Evolutionary conservation across 2,113 vertebrate species (phyloP).

Genomic region (Callopanchax toddi): DNA sequence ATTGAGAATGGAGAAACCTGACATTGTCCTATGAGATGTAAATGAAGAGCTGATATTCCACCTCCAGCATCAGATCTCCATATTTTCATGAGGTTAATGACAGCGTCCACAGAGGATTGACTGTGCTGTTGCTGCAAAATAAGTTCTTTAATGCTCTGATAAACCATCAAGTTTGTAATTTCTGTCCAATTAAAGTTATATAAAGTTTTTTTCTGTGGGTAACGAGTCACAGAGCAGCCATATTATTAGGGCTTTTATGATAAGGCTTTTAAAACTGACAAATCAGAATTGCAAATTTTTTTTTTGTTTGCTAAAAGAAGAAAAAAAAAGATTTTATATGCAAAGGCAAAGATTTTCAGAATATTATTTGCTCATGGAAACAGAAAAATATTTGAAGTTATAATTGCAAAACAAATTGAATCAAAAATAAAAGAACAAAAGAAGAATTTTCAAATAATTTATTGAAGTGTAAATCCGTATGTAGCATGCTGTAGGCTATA

Average conservation of each 20-base stretch:
- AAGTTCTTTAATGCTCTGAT: conserved; percentile 27
- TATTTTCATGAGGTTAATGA: conserved; percentile 52
- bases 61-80: conserved; percentile 5
- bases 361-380: no score
- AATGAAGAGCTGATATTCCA: conserved; percentile 36
- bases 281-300: conserved; percentile 15
- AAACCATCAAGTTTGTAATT: conserved; percentile 22
- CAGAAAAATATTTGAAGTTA: no score
- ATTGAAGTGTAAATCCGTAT: no score
- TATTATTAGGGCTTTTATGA: conserved; percentile 10
- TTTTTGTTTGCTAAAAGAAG: not conserved
- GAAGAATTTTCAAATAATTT: not conserved
- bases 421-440: not conserved
- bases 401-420: not conserved
- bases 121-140: conserved; percentile 25
- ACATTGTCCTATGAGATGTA: conserved; percentile 32
- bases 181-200: conserved; percentile 32
- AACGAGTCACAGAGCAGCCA: conserved; percentile 12
- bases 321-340: not conserved
- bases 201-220: conserved; percentile 3
- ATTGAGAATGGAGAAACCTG: conserved; percentile 26
- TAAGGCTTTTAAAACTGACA: not conserved
- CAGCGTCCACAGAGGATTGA: conserved; percentile 8
- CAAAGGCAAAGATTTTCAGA: no score
- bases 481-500: no score